A percentile compares a stretch with the other conserved stretches of the same genome.
These are phyloP conservation scores for Athrips mouffetella DNA, from an alignment of 2,888 invertebrate species.

Conservation along the genomic window DNA sequence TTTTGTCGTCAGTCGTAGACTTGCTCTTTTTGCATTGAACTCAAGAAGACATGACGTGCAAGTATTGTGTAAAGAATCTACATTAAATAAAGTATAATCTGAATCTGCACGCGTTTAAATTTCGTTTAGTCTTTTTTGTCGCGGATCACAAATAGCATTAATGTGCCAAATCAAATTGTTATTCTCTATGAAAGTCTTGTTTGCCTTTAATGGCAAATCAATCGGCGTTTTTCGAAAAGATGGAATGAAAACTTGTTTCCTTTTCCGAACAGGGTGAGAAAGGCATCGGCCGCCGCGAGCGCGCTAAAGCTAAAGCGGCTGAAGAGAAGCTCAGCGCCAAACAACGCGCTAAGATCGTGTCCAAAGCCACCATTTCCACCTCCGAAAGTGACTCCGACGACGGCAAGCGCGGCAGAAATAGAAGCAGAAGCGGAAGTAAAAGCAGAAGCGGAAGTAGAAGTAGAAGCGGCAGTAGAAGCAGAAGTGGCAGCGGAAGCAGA, in stretches of 20 bases:
- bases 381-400: slow-evolving; percentile 87
- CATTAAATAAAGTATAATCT: no score
- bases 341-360: slow-evolving; percentile 92
- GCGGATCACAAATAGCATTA: no score
- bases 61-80: no score
- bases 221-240: background rate
- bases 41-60: no score
- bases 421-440: slow-evolving; percentile 41
- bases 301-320: slow-evolving; percentile 52
- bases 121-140: no score
- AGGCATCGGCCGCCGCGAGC: slow-evolving; percentile 64
- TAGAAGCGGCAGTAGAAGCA: slow-evolving; percentile 52
- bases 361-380: slow-evolving; percentile 96
- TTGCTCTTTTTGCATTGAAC: no score
- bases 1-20: no score
- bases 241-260: background rate
- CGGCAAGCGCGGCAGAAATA: slow-evolving; percentile 43
- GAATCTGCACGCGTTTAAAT: no score
- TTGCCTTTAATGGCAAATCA: no score
- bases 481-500: slow-evolving; percentile 37
- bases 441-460: slow-evolving; percentile 46
- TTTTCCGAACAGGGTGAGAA: slow-evolving; percentile 58
- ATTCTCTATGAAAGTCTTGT: no score
- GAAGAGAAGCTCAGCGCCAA: slow-evolving; percentile 88
- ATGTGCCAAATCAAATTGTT: no score